Percentiles rank a stretch among this genome's conserved stretches.
Conservation (phyloP, 2,113 vertebrate genomes). For the Lepus europaeus region DNA sequence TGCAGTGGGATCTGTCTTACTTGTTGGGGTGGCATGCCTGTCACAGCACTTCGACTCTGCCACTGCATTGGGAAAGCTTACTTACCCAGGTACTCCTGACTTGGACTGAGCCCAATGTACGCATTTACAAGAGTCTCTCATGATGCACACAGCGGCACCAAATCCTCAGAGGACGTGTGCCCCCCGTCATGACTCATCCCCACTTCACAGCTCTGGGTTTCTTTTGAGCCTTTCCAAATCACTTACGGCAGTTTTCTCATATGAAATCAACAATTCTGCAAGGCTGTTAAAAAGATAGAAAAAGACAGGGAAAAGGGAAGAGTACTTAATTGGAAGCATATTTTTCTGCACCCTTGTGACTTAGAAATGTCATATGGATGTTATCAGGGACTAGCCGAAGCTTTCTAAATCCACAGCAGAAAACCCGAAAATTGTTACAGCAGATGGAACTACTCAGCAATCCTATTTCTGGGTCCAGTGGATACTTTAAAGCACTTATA, state of each 20-base stretch:
- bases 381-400: background rate
- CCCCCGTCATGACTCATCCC: background rate
- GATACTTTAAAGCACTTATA: constrained; percentile 3
- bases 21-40: background rate
- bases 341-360: background rate
- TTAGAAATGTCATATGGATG: constrained; percentile 6
- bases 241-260: constrained; percentile 93
- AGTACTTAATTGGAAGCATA: constrained; percentile 36
- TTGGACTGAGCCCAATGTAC: background rate
- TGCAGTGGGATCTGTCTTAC: background rate
- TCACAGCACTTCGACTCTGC: background rate
- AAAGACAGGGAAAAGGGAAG: background rate
- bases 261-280: constrained; percentile 92
- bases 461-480: background rate
- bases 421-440: background rate
- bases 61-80: background rate
- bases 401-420: background rate
- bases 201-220: background rate
- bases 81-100: background rate
- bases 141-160: background rate
- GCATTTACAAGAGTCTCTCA: background rate
- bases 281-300: constrained; percentile 84
- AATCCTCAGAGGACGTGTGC: background rate
- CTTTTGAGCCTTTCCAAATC: background rate
- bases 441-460: background rate